phyloP scores from a whole-genome alignment of 2,888 invertebrate species.

The Hedychridium roseum region DNA sequence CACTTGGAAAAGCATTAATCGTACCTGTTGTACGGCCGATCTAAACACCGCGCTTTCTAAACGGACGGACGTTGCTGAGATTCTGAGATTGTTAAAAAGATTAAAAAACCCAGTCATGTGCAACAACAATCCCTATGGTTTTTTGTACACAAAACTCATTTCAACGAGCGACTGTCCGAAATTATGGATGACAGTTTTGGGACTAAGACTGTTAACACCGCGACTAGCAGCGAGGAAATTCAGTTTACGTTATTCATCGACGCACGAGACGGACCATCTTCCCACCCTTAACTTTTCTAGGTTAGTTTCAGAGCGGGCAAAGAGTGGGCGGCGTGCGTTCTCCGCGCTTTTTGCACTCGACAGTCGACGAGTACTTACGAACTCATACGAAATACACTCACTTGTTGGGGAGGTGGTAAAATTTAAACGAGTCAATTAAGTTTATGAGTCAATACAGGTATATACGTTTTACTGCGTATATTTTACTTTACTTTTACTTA shows the following conservation, averaged over 20 bases:
- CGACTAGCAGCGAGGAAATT: no score
- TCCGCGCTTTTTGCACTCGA: slow-evolving; percentile 13
- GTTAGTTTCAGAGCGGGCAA: slow-evolving; percentile 32
- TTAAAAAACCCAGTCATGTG: no score
- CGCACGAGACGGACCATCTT: slow-evolving; percentile 29
- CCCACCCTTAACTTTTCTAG: slow-evolving; percentile 28
- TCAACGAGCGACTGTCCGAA: not conserved
- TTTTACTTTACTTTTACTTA: no score
- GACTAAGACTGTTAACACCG: not conserved
- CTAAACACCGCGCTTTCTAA: no score
- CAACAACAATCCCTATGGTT: no score
- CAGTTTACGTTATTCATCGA: slow-evolving; percentile 23
- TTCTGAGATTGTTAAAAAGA: not conserved
- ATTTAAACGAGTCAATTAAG: no score
- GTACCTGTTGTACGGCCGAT: no score
- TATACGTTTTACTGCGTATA: no score
- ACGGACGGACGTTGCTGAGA: not conserved
- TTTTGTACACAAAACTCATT: not conserved
- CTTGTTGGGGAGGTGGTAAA: no score
- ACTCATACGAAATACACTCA: not conserved
- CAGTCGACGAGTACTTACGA: not conserved
- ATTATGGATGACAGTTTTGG: not conserved
- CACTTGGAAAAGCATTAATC: no score
- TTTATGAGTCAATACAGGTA: no score
- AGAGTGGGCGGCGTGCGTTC: slow-evolving; percentile 22